Evolutionary conservation across 2,888 invertebrate genomes (phyloP).

Genomic region (Rhyacophila evoluta): DNA sequence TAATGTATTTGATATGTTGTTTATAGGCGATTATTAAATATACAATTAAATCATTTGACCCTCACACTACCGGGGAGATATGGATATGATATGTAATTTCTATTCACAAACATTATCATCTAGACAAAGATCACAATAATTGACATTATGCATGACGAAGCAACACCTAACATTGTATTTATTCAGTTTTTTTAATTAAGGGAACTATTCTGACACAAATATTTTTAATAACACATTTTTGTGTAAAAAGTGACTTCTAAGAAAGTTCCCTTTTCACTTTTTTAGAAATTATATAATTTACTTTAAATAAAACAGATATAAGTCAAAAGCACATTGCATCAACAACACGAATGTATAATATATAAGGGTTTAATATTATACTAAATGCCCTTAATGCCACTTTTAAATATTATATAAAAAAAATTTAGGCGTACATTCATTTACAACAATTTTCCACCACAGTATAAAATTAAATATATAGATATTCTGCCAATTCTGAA

Average conservation of each 20-base stretch:
- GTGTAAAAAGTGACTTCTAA: neutral
- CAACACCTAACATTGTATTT: constrained; percentile 46
- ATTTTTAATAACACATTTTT: neutral
- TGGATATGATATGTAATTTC: constrained; percentile 35
- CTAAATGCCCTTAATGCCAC: neutral
- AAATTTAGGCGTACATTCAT: constrained; percentile 6
- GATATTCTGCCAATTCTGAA: too few species aligned
- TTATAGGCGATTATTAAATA: constrained; percentile 29
- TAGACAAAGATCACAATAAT: constrained; percentile 54
- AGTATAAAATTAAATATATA: too few species aligned
- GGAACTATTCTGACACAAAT: neutral
- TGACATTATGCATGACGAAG: constrained; percentile 52
- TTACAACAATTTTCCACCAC: too few species aligned
- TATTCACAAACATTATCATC: constrained; percentile 50
- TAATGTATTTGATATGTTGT: neutral
- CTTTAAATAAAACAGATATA: neutral
- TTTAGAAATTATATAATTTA: neutral
- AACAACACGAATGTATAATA: neutral
- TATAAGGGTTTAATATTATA: neutral
- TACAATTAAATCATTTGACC: constrained; percentile 37
- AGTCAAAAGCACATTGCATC: constrained; percentile 12
- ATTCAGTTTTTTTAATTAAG: neutral
- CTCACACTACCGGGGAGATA: constrained; percentile 53
- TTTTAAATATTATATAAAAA: too few species aligned
- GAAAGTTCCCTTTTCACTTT: neutral